phyloP scores from a whole-genome alignment of 2,797 vertebrate species.

The Morelia viridis region DNA sequence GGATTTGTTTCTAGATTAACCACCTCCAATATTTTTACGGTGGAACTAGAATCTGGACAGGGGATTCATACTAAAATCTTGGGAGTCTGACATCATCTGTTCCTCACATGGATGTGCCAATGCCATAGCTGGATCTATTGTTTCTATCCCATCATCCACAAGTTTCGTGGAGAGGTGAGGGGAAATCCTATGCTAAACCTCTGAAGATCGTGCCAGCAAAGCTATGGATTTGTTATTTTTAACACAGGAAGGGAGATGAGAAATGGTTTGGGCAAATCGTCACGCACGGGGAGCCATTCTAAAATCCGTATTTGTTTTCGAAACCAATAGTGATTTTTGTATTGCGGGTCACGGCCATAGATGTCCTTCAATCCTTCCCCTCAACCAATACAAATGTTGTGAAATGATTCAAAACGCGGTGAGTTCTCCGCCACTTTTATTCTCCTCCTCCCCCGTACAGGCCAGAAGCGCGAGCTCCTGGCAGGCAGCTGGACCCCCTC shows the following conservation, averaged over 20 bases:
- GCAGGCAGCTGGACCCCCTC: neutral
- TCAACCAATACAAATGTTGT: neutral
- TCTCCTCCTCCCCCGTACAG: too few species aligned
- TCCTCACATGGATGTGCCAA: neutral
- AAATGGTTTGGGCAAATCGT: too few species aligned
- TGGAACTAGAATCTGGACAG: neutral
- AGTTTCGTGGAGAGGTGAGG: neutral
- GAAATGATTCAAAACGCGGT: neutral
- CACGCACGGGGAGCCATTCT: neutral
- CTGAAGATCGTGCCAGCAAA: neutral
- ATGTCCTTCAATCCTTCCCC: neutral
- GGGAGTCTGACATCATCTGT: neutral
- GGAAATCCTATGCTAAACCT: neutral
- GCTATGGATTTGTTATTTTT: neutral
- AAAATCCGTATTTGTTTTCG: neutral
- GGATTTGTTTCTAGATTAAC: neutral
- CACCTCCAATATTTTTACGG: neutral
- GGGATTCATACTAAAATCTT: neutral
- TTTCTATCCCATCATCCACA: neutral
- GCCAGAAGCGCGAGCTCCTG: neutral
- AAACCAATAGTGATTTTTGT: neutral
- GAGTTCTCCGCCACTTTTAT: neutral
- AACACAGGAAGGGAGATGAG: neutral
- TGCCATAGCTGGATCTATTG: too few species aligned
- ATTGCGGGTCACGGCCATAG: neutral